A percentile compares a stretch with the other conserved stretches of the same genome.
phyloP scores from a whole-genome alignment of 2,797 vertebrate species.

The Mormyrops attenuatus region DNA sequence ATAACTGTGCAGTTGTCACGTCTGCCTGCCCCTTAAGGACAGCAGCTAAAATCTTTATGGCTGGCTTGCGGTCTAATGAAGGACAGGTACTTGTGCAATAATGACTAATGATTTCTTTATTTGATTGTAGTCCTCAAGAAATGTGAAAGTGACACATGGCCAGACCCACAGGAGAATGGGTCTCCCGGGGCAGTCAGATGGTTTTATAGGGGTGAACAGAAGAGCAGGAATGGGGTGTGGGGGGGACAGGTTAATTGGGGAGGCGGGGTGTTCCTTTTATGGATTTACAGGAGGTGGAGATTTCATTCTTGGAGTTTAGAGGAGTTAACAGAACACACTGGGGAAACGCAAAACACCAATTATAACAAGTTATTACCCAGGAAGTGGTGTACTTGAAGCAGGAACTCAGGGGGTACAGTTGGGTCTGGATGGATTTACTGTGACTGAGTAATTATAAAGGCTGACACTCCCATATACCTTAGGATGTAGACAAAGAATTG shows the following conservation, averaged over 20 bases:
- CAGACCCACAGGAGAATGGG: neutral
- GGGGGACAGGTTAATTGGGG: neutral
- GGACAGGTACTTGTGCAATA: neutral
- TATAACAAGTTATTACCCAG: neutral
- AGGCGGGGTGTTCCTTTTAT: neutral
- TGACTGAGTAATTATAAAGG: neutral
- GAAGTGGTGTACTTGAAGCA: neutral
- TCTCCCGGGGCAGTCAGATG: neutral
- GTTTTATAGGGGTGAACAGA: neutral
- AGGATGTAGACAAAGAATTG: neutral
- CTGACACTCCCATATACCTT: neutral
- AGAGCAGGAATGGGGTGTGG: neutral
- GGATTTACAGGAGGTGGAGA: neutral
- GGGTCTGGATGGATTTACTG: neutral
- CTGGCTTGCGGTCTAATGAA: neutral
- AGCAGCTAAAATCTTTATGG: neutral
- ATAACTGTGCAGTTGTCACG: constrained; percentile 10
- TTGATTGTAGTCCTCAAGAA: neutral
- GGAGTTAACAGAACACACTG: neutral
- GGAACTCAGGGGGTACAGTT: neutral
- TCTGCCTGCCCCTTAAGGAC: neutral
- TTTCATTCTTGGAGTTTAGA: neutral
- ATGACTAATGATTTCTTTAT: neutral
- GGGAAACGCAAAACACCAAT: neutral
- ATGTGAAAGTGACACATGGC: neutral